phyloP scores from a whole-genome alignment of 2,888 invertebrate genomes.

The Lydus trimaculatus region DNA sequence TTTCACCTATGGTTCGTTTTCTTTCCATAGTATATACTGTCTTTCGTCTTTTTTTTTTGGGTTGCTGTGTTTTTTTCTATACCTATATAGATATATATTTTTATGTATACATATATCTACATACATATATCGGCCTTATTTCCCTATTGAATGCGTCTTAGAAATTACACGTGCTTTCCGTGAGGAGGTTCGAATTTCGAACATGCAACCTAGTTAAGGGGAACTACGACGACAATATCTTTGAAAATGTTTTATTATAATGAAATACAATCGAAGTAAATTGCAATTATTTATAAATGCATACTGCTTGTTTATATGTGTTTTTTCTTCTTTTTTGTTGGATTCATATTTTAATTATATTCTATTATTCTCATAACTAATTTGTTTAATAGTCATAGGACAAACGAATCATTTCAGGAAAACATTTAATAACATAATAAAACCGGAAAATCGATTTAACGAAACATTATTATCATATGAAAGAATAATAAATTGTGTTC shows the following conservation, averaged over 20 bases:
- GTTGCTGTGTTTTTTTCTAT: not conserved
- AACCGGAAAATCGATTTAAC: constrained; percentile 28
- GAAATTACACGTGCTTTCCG: constrained; percentile 14
- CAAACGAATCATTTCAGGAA: not conserved
- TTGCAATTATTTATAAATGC: not conserved
- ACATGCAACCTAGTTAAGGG: constrained; percentile 10
- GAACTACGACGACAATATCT: not conserved
- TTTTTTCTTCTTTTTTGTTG: not conserved
- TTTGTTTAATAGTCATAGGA: not conserved
- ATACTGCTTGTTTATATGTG: no score
- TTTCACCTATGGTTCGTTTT: constrained; percentile 39
- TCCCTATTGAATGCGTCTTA: constrained; percentile 5
- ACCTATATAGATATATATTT: not conserved
- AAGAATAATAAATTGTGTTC: constrained; percentile 34
- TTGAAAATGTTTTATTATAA: not conserved
- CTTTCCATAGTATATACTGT: not conserved
- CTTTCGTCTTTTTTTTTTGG: not conserved
- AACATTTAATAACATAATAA: constrained; percentile 18
- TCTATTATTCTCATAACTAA: not conserved
- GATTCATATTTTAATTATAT: not conserved
- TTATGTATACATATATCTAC: constrained; percentile 3
- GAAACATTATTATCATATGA: constrained; percentile 29
- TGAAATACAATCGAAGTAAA: not conserved
- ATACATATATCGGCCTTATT: constrained; percentile 10
- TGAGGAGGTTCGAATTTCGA: constrained; percentile 8